Evolutionary conservation across 2,113 vertebrate species (phyloP).

Genomic region (Triplophysa siluroides): DNA sequence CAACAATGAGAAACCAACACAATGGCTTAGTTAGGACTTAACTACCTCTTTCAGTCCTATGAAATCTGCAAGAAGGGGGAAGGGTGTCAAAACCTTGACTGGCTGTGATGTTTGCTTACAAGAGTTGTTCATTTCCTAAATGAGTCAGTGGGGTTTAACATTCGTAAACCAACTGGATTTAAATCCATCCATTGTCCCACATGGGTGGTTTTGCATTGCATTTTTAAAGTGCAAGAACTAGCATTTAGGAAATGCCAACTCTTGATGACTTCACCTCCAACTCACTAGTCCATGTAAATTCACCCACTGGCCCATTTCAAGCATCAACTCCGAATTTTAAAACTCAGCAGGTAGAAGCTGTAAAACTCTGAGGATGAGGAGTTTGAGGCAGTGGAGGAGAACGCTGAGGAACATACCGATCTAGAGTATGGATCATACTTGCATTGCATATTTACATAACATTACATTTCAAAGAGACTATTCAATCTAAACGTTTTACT

Average conservation of each 20-base stretch:
- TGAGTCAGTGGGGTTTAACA: neutral
- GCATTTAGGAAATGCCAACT: constrained; percentile 42
- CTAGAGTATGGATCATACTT: constrained; percentile 17
- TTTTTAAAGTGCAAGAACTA: constrained; percentile 27
- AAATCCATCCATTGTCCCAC: neutral
- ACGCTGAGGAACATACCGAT: constrained; percentile 6
- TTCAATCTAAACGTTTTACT: too few relatives aligned
- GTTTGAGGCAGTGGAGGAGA: constrained; percentile 38
- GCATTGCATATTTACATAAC: too few relatives aligned
- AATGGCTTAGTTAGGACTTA: constrained; percentile 37
- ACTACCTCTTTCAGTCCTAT: constrained; percentile 37
- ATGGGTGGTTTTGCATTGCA: constrained; percentile 2
- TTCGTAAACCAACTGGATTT: neutral
- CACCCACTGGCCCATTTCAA: constrained; percentile 28
- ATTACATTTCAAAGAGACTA: too few relatives aligned
- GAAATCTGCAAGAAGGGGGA: neutral
- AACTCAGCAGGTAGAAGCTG: constrained; percentile 32
- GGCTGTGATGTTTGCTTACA: neutral
- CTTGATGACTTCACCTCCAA: constrained; percentile 21
- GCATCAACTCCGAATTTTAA: constrained; percentile 18
- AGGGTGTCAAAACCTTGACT: neutral
- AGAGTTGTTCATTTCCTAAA: constrained; percentile 12
- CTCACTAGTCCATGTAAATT: constrained; percentile 48
- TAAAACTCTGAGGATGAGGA: constrained; percentile 25
- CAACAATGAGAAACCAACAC: constrained; percentile 58